Percentiles rank a stretch among this genome's conserved stretches.
Conservation (phyloP, 2,888 invertebrate genomes). For the Drosophila colorata region DNA sequence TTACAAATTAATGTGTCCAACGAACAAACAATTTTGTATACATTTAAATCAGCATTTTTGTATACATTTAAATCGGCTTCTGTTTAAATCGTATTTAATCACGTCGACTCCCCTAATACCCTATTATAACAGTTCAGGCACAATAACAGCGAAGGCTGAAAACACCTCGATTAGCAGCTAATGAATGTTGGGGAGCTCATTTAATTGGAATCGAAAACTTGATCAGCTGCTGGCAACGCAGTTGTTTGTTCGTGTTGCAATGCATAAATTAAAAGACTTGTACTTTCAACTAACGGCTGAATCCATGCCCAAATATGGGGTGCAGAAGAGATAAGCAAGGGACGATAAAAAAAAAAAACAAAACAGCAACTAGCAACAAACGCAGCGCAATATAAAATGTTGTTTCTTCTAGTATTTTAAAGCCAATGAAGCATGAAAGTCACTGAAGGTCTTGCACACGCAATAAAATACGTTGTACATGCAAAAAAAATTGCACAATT, state of each 20-base stretch:
- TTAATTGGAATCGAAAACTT: neutral
- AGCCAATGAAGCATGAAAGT: slow-evolving; percentile 78
- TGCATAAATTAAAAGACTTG: slow-evolving; percentile 64
- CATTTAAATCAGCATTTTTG: too few species aligned
- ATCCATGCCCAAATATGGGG: slow-evolving; percentile 70
- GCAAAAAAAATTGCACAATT: slow-evolving; percentile 48
- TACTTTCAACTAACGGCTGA: slow-evolving; percentile 52
- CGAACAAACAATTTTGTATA: slow-evolving; percentile 3
- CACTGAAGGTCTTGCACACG: slow-evolving; percentile 62
- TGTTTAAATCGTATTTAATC: slow-evolving; percentile 13
- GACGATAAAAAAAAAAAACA: slow-evolving; percentile 43
- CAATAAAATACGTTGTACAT: slow-evolving; percentile 30
- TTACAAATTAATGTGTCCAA: slow-evolving; percentile 2
- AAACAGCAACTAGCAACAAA: slow-evolving; percentile 26
- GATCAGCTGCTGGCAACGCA: neutral
- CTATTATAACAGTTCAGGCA: too few species aligned
- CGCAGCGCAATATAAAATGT: slow-evolving; percentile 24
- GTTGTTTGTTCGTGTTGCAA: slow-evolving; percentile 50
- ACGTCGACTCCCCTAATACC: neutral
- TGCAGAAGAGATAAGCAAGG: slow-evolving; percentile 53
- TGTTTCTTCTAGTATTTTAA: slow-evolving; percentile 23
- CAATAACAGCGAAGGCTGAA: too few species aligned
- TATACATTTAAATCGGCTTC: slow-evolving; percentile 31
- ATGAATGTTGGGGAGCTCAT: neutral
- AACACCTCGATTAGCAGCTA: neutral